A percentile compares a stretch with the other conserved stretches of the same genome.
These are phyloP conservation scores for Nasonovia ribisnigri DNA, from an alignment of 2,888 invertebrate species.

Conservation along the genomic window DNA sequence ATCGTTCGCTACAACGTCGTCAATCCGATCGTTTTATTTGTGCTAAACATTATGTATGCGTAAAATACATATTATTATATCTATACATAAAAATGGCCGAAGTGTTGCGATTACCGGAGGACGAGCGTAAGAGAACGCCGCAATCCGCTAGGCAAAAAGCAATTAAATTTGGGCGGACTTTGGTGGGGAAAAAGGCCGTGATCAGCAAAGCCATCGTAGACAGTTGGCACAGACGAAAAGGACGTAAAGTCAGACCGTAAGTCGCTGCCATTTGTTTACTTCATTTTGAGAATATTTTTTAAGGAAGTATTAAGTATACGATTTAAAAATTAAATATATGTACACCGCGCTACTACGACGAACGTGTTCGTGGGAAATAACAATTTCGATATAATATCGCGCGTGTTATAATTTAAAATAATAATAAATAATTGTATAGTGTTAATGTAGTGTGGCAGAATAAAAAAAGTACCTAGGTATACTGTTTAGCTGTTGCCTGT, in stretches of 20 bases:
- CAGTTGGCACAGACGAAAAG: conserved; percentile 49
- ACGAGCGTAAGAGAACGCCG: not conserved
- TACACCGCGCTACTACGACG: not conserved
- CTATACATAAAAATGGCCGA: conserved; percentile 18
- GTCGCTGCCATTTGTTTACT: not conserved
- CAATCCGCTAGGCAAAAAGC: conserved; percentile 35
- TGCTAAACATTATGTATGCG: not conserved
- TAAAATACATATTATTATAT: not conserved
- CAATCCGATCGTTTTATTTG: not conserved
- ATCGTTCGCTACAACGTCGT: not conserved
- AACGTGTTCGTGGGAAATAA: not conserved
- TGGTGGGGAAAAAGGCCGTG: conserved; percentile 35
- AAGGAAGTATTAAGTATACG: not conserved
- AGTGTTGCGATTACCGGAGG: not conserved
- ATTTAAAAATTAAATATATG: not conserved
- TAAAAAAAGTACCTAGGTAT: not conserved
- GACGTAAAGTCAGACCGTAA: conserved; percentile 57
- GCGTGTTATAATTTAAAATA: not conserved
- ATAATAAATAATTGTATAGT: not conserved
- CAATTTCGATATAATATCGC: not conserved
- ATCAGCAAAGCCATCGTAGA: conserved; percentile 51
- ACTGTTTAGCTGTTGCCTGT: not conserved
- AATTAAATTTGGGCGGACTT: conserved; percentile 31
- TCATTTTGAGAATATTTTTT: not conserved
- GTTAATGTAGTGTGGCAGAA: not conserved